A percentile compares a stretch with the other conserved stretches of the same genome.
Evolutionary conservation across 2,888 invertebrate species (phyloP).

Genomic region (Dyspetes luteomarginatus): DNA sequence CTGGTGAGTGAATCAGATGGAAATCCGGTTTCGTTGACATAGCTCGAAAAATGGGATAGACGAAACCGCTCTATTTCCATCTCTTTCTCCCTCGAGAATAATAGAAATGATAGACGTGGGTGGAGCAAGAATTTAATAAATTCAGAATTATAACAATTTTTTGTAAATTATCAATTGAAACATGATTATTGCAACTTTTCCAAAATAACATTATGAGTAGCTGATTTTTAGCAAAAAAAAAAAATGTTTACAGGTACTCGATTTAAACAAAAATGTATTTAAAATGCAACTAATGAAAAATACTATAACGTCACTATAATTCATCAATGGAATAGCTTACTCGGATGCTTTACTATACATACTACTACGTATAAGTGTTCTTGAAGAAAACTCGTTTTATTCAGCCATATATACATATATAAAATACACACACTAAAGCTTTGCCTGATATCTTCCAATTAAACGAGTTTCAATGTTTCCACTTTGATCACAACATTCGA

Average conservation of each 20-base stretch:
- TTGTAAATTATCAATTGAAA: not conserved
- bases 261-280: too few relatives aligned
- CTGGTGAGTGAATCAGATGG: slow-evolving; percentile 49
- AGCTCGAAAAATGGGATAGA: slow-evolving; percentile 35
- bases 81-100: slow-evolving; percentile 10
- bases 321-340: not conserved
- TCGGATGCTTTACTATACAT: not conserved
- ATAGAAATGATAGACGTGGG: not conserved
- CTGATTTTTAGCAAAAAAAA: too few relatives aligned
- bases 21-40: slow-evolving; percentile 42
- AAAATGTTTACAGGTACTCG: too few relatives aligned
- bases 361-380: not conserved
- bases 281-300: too few relatives aligned
- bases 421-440: not conserved
- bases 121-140: not conserved
- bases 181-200: too few relatives aligned
- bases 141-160: not conserved
- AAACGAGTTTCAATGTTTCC: not conserved
- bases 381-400: slow-evolving; percentile 27
- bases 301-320: not conserved
- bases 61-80: slow-evolving; percentile 29
- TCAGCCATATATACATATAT: not conserved
- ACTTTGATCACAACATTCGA: not conserved
- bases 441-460: not conserved
- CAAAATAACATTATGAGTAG: too few relatives aligned